Evolutionary conservation across 2,113 vertebrate genomes (phyloP).

Genomic region (Tyto alba): DNA sequence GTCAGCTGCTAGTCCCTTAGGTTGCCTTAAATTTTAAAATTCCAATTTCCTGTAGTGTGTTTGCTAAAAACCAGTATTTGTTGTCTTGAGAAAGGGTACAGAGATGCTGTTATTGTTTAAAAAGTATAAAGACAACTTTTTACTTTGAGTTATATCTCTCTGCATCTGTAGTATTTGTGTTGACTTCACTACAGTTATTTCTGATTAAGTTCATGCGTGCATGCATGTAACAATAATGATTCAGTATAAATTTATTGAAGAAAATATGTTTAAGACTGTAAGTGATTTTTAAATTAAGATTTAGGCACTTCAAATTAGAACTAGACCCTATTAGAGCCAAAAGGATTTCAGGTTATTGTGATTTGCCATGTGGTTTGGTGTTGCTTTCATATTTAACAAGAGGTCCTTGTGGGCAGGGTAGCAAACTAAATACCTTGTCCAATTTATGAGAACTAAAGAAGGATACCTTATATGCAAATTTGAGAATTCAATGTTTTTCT

Average conservation of each 20-base stretch:
- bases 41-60: neutral
- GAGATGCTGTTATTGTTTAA: neutral
- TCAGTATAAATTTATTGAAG: neutral
- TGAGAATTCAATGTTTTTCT: neutral
- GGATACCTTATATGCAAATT: neutral
- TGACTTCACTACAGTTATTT: neutral
- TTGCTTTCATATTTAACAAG: neutral
- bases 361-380: neutral
- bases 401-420: neutral
- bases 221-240: neutral
- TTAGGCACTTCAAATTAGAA: neutral
- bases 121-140: neutral
- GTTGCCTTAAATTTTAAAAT: neutral
- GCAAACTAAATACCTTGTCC: neutral
- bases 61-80: neutral
- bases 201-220: neutral
- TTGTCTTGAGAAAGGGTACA: neutral
- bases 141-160: neutral
- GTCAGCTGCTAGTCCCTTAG: neutral
- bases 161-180: neutral
- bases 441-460: neutral
- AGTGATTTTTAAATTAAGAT: neutral
- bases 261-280: neutral
- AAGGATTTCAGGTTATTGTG: neutral
- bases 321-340: neutral